Base-by-base conservation (phyloP, 2,888 invertebrate species). In the Hypena proboscidalis region DNA sequence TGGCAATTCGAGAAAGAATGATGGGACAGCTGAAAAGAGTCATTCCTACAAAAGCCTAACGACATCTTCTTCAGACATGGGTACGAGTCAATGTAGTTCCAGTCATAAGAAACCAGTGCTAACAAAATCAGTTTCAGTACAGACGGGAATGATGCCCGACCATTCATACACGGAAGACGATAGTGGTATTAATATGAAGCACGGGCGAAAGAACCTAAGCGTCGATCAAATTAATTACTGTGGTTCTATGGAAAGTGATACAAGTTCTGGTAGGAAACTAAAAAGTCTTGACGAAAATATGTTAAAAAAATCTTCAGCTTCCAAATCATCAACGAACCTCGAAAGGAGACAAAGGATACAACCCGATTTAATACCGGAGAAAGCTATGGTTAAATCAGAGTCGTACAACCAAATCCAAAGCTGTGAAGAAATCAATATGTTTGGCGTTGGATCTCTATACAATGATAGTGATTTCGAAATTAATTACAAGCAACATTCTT, bases 401-500 rank as follows among this genome's bases (percentile, higher is more conserved):
- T 91, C 91, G 0, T 91, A 91, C 54, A 90, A 91, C 57, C 88
- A 91, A 63, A 91, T 91, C 30, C 91, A 91, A 62, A 91, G 91
- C 52, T 91, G 91, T 59, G 91, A 91, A 74, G 91, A 91, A 44
- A 90, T 91, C 6, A 91, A 90, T 74, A 80, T 91, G 92, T 83
- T 93, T 76, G 82, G 92, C 71, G 89, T 80, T 9, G 91, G 90
- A 25, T 91, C 93, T 75, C 61, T 92, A 64, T 93, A 84, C 81
- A 93, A 88, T 58, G 93, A 85, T 70, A 92, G 78, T 74, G 93
- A 82, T 77, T 93, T 90, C 36, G 90, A 90, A 83, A 89, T 91
- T 4, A 90, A 90, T 63, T 90, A 77, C 56, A 91, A 92, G 50
- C 93, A 93, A 38, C 92, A 93, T 62, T 94, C 94, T 0, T 94